A percentile compares a stretch with the other conserved stretches of the same genome.
Evolutionary conservation across 2,113 vertebrate species (phyloP).

Genomic region (Gadus chalcogrammus): DNA sequence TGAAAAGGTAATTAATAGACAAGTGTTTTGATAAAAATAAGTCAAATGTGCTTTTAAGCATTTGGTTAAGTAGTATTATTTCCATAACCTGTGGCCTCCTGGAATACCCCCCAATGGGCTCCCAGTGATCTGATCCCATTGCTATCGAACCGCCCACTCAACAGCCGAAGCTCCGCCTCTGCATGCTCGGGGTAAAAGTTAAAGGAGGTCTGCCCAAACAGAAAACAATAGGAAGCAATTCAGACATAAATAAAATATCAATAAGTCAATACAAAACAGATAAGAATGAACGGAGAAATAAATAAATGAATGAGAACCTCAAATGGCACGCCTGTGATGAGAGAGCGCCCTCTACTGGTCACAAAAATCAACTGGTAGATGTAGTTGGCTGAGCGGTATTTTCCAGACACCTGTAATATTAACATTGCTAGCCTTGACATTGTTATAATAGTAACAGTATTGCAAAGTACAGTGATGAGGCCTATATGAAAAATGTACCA

Average conservation of each 20-base stretch:
- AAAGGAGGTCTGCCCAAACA: constrained; percentile 16
- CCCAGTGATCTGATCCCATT: constrained; percentile 31
- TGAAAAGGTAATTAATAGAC: no score
- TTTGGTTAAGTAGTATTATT: no score
- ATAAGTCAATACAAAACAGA: no score
- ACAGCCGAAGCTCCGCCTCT: constrained; percentile 22
- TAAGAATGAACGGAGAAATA: not conserved
- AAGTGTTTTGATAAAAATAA: no score
- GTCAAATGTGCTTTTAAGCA: no score
- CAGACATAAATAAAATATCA: not conserved
- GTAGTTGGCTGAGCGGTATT: constrained; percentile 20
- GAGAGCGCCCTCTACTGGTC: constrained; percentile 40
- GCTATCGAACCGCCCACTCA: constrained; percentile 19
- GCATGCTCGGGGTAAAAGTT: constrained; percentile 22
- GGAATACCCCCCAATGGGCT: constrained; percentile 43
- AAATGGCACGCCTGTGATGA: constrained; percentile 7
- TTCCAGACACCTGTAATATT: constrained; percentile 46
- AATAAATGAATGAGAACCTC: constrained; percentile 1
- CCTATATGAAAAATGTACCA: no score
- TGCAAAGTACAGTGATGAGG: not conserved
- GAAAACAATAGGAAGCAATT: not conserved
- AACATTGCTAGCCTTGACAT: not conserved
- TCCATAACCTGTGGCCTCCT: no score
- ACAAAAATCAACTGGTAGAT: constrained; percentile 42
- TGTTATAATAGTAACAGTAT: not conserved